phyloP scores from a whole-genome alignment of 2,888 invertebrate genomes.

The Morpho deidamia region DNA sequence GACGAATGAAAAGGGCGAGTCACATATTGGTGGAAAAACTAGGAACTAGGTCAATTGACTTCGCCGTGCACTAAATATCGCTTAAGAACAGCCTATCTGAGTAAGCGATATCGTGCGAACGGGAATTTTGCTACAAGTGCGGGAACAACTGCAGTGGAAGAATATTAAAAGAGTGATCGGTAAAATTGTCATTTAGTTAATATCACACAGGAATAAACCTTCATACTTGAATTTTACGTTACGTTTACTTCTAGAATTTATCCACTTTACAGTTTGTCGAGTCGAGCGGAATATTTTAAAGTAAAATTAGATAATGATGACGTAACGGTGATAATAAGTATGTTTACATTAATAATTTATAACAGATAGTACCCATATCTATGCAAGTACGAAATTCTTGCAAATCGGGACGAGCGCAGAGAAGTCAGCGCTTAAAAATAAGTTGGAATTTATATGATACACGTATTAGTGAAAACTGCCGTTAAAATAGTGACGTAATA shows the following conservation, averaged over 20 bases:
- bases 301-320: too few relatives aligned
- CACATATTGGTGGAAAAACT: constrained; percentile 9
- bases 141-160: too few relatives aligned
- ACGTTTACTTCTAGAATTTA: too few relatives aligned
- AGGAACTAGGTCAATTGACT: constrained; percentile 15
- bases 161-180: too few relatives aligned
- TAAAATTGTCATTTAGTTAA: too few relatives aligned
- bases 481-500: neutral
- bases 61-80: constrained; percentile 7
- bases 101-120: neutral
- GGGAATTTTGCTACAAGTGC: too few relatives aligned
- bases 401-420: constrained; percentile 31
- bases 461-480: constrained; percentile 2
- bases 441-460: constrained; percentile 15
- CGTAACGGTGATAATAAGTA: too few relatives aligned
- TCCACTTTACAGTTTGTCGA: too few relatives aligned
- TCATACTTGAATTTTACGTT: too few relatives aligned
- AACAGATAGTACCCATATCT: neutral
- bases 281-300: too few relatives aligned
- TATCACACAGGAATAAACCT: too few relatives aligned
- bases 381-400: neutral
- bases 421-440: constrained; percentile 33
- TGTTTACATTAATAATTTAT: too few relatives aligned
- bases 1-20: constrained; percentile 5
- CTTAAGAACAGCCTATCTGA: constrained; percentile 9